A percentile compares a stretch with the other conserved stretches of the same genome.
phyloP scores from a whole-genome alignment of 2,113 vertebrate genomes.

The Condylura cristata region DNA sequence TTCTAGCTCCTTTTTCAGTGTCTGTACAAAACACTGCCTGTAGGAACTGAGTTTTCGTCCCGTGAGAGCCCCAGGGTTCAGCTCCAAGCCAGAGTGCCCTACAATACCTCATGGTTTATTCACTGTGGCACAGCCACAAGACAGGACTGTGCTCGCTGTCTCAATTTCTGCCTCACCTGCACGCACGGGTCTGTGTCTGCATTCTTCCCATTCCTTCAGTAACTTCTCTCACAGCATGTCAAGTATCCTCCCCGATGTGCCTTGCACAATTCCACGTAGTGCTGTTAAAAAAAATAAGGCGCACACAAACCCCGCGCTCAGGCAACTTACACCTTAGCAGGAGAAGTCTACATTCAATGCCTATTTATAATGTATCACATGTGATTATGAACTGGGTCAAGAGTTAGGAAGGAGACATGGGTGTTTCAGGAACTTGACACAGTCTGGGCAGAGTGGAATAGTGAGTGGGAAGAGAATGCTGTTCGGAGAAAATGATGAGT shows the following conservation, averaged over 20 bases:
- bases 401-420: neutral
- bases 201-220: neutral
- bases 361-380: neutral
- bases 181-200: neutral
- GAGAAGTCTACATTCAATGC: neutral
- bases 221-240: neutral
- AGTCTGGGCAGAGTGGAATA: neutral
- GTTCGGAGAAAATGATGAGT: neutral
- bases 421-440: neutral
- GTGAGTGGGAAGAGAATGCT: neutral
- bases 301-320: neutral
- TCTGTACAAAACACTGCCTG: neutral
- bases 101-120: neutral
- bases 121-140: fast-evolving
- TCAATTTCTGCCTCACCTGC: neutral
- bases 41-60: neutral
- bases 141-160: no score
- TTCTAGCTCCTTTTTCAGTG: neutral
- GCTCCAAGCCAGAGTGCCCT: neutral
- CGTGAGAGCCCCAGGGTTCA: neutral
- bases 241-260: neutral
- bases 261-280: neutral
- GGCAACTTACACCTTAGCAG: neutral
- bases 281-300: neutral
- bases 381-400: neutral